Evolutionary conservation across 1,140 invertebrate genomes (phyloP), one percentile per base, ranked within the genome.

Genomic region (Drosophila grimshawi): DNA sequence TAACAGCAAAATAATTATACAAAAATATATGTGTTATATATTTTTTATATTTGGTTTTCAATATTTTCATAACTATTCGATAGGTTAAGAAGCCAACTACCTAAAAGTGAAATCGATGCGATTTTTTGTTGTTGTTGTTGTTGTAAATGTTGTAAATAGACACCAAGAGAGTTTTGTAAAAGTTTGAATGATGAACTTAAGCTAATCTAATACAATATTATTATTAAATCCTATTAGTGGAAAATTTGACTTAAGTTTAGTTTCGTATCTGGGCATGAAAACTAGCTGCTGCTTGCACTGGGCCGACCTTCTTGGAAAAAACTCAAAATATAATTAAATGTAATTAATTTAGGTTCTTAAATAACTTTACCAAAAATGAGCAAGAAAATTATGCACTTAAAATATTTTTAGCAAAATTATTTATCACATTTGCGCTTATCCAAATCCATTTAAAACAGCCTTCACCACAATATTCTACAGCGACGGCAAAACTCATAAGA

Each of bases 361-460:
- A 71, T 83, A 71, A 71, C 57, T 71, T 83, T 71, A 76, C 76
- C 73, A 72, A 78, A 19, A 83, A 69, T 59, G 45, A 63, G 73
- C 39, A 41, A 41, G 2, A 10, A 3, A 41, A 41, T 41, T 41
- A 43, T 43, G 10, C 67, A 80, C 81, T 81, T 73, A 49, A 74
- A 72, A 81, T 79, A 79, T 86, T 76, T 81, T 86, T 82, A 81
- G 79, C 57, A 80, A 86, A 86, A 83, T 88, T 63, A 88, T 83
- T 78, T 89, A 88, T 88, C 83, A 88, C 83, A 88, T 80, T 88
- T 89, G 85, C 85, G 83, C 83, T 88, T 88, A 75, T 89, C 69
- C 73, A 80, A 88, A 85, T 19, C 19, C 56, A 65, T 60, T 81
- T 74, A 8, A 48, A 52, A 55, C 57, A 69, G 52, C 37, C 63